Base-by-base conservation (phyloP, 2,888 invertebrate genomes). In the Temnothorax rugatulus region DNA sequence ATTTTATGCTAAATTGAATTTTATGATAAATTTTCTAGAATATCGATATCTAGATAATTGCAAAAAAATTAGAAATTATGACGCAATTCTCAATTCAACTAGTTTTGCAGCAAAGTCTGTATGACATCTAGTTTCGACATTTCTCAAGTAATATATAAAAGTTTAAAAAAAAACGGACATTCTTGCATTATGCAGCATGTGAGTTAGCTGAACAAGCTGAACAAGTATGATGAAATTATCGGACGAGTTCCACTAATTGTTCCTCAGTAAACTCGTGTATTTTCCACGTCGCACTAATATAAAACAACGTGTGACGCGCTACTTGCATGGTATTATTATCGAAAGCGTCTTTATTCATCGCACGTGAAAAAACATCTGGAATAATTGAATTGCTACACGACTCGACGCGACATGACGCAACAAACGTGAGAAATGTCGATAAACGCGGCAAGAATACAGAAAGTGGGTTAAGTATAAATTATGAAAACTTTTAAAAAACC, bases 261-360 rank as follows among this genome's bases (percentile, higher is more conserved):
- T 50, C 7, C n/a, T 41, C 5, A 9, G 8, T 66, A 44, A 15
- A 68, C 9, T 64, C 13, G 3, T 15, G 3, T 29, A 38, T 41
- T 8, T 38, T 50, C 34, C 5, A 77, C 47, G 59, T 86, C 52
- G 84, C 68, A 73, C 57, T 84, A 21, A 68, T 41, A n/a, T 15
- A n/a, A 11, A n/a, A 63, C 13, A 1, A 59, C 13, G 52, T 9
- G 18, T 18, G 18, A 21, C 11, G 4, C 9, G 7, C 15, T 11
- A 13, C 7, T 21, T 44, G 18, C 9, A 7, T 18, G 8, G 5
- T 29, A 44, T 44, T 41, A 38, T 59, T 2, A 21, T 41, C 13
- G 34, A 44, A 11, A 50, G 54, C 11, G 64, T 4, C 47, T 79
- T 50, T 73, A 7, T 57, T 29, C 7, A 47, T 29, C 5, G n/a